phyloP scores from a whole-genome alignment of 1,140 invertebrate genomes.

The Drosophila mayri region DNA sequence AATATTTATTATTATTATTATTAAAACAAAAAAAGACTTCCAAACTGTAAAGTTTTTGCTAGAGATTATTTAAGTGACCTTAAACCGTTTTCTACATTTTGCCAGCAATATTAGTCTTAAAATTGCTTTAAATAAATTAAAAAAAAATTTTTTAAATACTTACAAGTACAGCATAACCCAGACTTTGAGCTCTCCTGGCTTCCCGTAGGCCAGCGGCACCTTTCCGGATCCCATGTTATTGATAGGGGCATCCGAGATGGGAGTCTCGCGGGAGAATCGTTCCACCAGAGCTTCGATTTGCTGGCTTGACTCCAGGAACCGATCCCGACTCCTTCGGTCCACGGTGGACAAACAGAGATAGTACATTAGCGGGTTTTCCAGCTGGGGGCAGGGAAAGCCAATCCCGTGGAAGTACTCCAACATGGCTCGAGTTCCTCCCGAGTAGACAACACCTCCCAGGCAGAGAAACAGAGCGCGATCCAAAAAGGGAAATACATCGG shows the following conservation, averaged over 20 bases:
- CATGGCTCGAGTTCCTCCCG: constrained; percentile 94
- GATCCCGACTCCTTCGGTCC: constrained; percentile 89
- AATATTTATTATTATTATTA: constrained; percentile 5
- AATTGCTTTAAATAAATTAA: not conserved
- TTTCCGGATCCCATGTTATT: constrained; percentile 88
- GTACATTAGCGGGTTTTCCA: constrained; percentile 97
- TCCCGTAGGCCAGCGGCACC: constrained; percentile 90
- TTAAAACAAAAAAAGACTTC: not conserved
- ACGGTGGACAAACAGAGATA: constrained; percentile 97
- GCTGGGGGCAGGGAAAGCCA: constrained; percentile 96
- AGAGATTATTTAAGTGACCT: no score
- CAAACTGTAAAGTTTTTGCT: no score
- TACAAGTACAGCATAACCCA: constrained; percentile 92
- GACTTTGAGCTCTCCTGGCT: constrained; percentile 89
- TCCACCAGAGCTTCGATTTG: constrained; percentile 96
- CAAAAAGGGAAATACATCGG: constrained; percentile 96
- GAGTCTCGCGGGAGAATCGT: constrained; percentile 93
- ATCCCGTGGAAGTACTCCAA: constrained; percentile 96
- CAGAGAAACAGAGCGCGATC: constrained; percentile 92
- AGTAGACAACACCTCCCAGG: constrained; percentile 95
- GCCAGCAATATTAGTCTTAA: not conserved
- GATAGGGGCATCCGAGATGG: constrained; percentile 76
- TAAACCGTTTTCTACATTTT: no score
- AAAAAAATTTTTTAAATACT: constrained; percentile 74
- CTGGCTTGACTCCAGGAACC: constrained; percentile 96